These are phyloP conservation scores for Esox niger DNA, from an alignment of 2,113 vertebrate species.

Conservation along the genomic window DNA sequence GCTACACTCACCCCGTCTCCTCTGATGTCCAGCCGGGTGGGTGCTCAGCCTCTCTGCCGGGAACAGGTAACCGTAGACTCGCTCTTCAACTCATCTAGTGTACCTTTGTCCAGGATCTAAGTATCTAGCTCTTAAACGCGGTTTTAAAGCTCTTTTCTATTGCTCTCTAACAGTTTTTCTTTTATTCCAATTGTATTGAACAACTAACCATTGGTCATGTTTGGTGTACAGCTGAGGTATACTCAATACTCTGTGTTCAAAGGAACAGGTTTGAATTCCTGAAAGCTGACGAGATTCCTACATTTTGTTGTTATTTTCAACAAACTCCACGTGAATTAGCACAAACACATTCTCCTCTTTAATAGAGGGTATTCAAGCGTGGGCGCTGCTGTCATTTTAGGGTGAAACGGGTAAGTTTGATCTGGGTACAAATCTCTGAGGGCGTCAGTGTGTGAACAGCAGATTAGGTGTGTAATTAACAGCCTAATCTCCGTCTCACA, in stretches of 20 bases:
- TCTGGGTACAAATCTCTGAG: conserved; percentile 15
- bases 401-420: conserved; percentile 67
- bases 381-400: conserved; percentile 53
- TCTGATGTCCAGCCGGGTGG: conserved; percentile 41
- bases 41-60: conserved; percentile 44
- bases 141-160: conserved; percentile 39
- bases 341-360: conserved; percentile 37
- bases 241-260: conserved; percentile 20
- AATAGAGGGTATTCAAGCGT: conserved; percentile 45
- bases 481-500: conserved; percentile 22
- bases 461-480: conserved; percentile 37
- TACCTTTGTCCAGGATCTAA: not conserved
- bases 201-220: not conserved
- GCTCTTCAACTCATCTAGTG: not conserved
- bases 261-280: no score
- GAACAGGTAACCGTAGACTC: conserved; percentile 52
- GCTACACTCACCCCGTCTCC: not conserved
- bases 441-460: conserved; percentile 33
- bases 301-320: conserved; percentile 28
- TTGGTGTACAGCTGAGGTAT: conserved; percentile 11
- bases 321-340: conserved; percentile 35
- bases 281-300: conserved; percentile 17
- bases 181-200: not conserved
- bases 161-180: not conserved
- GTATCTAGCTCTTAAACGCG: not conserved